Evolutionary conservation across 2,113 vertebrate species (phyloP), one percentile per base, ranked within the genome.

Genomic region (Cyanoramphus novaezelandiae): DNA sequence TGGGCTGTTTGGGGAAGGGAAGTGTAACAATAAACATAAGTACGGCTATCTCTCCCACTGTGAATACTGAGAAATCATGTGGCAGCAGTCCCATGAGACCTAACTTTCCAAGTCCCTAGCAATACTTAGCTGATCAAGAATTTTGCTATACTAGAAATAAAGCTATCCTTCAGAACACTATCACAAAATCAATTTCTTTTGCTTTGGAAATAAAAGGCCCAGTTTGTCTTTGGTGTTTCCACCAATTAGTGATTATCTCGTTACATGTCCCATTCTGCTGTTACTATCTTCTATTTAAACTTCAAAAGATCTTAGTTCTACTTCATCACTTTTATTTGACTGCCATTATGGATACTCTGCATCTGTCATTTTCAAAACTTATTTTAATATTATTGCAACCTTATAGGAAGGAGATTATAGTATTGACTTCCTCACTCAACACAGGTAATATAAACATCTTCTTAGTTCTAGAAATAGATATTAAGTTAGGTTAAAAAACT

Each of bases 261-360:
- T 60, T 88, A 55, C 1, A 28, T 23, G 31, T 59, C 62, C 49
- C 21, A 43, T 46, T 93, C 47, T 87, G 39, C 10, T 64, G 27
- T 63, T 72, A 90, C 33, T 76, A 44, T 60, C 33, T 86, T 47
- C 55, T 64, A 74, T 6, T 84, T 67, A 72, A 91, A 86, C 28
- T 77, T 62, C 35, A 68, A 55, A 93, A 72, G 3, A 50, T 59
- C 46, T 33, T n/a, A 93, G 24, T 86, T 95, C 44, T 68, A 44
- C 72, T 92, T 88, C 29, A 86, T 57, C 39, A 47, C 21, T 90
- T 91, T 68, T 91, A 95, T 82, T 88, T 86, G 53, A 71, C 14
- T 77, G 35, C 8, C 19, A 23, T 39, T 64, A 71, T 11, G 16
- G 28, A 92, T 47, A 70, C 15, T 25, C 14, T 35, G 49, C 5